Conservation (phyloP, 2,113 vertebrate genomes). For the Lipophrys pholis region DNA sequence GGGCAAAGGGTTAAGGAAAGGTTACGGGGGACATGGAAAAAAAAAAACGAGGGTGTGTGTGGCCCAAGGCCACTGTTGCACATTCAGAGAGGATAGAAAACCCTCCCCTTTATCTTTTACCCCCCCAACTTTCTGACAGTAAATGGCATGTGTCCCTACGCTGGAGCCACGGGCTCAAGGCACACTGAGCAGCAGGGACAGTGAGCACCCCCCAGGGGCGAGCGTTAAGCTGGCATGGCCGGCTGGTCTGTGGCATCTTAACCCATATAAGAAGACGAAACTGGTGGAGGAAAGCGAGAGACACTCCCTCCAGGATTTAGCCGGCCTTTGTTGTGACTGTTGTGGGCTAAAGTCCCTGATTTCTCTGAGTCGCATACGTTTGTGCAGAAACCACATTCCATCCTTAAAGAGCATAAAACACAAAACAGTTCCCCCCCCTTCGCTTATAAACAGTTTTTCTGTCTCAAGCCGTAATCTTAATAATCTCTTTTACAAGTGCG, state of each 20-base stretch:
- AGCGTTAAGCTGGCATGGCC: conserved; percentile 39
- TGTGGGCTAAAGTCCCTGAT: too few species aligned
- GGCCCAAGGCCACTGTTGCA: conserved; percentile 37
- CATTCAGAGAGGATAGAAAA: conserved; percentile 34
- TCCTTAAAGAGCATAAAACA: too few species aligned
- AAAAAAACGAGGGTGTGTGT: conserved; percentile 3
- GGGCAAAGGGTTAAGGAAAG: conserved; percentile 18
- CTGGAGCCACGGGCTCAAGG: conserved; percentile 7
- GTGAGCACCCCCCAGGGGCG: conserved; percentile 24
- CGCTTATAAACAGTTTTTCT: too few species aligned
- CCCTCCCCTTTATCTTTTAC: background rate
- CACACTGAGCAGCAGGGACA: conserved; percentile 47
- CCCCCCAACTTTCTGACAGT: conserved; percentile 13
- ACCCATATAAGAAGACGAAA: conserved; percentile 46
- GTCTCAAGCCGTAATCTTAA: too few species aligned
- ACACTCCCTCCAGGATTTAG: too few species aligned
- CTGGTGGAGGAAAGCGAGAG: conserved; percentile 47
- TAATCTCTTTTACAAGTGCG: too few species aligned
- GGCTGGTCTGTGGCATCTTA: conserved; percentile 57
- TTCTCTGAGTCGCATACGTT: too few species aligned
- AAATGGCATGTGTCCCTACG: conserved; percentile 44
- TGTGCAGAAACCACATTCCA: too few species aligned
- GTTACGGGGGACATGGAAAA: conserved; percentile 4
- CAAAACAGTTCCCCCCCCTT: too few species aligned
- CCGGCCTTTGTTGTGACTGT: too few species aligned